Evolutionary conservation across 2,888 invertebrate genomes (phyloP).

Genomic region (Melanotus villosus): DNA sequence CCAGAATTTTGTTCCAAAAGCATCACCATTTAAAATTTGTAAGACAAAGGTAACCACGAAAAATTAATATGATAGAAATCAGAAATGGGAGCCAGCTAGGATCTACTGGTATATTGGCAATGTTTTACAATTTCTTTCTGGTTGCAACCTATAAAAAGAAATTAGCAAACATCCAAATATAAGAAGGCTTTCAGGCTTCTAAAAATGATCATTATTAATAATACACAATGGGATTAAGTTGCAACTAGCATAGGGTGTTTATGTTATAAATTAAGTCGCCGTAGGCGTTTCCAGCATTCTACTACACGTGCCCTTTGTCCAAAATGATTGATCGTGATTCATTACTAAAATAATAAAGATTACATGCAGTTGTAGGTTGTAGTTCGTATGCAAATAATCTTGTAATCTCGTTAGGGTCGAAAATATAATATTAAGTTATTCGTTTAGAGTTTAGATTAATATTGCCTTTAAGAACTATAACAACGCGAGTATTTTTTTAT

Average conservation of each 20-base stretch:
- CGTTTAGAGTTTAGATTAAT: neutral
- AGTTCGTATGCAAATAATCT: conserved; percentile 20
- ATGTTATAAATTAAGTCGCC: conserved; percentile 56
- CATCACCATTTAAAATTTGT: too few species aligned
- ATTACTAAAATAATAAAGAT: conserved; percentile 63
- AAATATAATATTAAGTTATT: neutral
- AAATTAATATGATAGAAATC: too few species aligned
- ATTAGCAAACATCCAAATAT: too few species aligned
- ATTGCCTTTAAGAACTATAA: too few species aligned
- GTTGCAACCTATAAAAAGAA: too few species aligned
- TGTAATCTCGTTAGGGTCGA: conserved; percentile 13
- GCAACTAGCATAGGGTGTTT: conserved; percentile 41
- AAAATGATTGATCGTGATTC: conserved; percentile 63
- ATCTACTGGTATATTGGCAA: too few species aligned
- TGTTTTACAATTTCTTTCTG: too few species aligned
- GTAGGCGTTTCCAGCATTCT: conserved; percentile 61
- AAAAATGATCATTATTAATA: conserved; percentile 18
- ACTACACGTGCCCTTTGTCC: conserved; percentile 61
- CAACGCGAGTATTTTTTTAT: too few species aligned
- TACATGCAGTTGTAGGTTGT: conserved; percentile 57
- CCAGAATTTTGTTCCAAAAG: too few species aligned
- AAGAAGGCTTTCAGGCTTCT: neutral
- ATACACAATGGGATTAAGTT: conserved; percentile 32
- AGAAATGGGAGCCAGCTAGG: too few species aligned
- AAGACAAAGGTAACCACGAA: too few species aligned